Percentiles rank a stretch among this genome's conserved stretches.
phyloP scores from a whole-genome alignment of 2,797 vertebrate species.

The Arnoldichthys spilopterus region DNA sequence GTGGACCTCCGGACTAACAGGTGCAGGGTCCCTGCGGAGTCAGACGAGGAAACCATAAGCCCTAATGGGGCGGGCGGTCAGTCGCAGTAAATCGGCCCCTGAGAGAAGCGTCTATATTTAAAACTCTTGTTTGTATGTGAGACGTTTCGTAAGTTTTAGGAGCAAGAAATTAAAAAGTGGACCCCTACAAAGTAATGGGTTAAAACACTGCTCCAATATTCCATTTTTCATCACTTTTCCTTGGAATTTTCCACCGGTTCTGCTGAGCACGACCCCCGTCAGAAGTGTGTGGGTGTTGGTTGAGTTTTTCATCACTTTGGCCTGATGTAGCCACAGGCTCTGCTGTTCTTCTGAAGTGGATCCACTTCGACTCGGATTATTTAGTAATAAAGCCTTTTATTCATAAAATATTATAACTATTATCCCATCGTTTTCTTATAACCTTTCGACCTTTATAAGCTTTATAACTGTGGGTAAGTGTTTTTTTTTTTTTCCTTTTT shows the following conservation, averaged over 20 bases:
- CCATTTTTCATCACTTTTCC: background rate
- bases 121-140: slow-evolving; percentile 6
- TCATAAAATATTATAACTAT: too few species aligned
- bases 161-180: background rate
- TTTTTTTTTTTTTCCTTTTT: too few species aligned
- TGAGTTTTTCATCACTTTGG: background rate
- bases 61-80: slow-evolving; percentile 8
- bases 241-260: background rate
- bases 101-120: slow-evolving; percentile 20
- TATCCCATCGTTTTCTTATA: too few species aligned
- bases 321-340: background rate
- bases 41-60: slow-evolving; percentile 36
- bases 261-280: background rate
- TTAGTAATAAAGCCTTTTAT: too few species aligned
- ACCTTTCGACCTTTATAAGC: too few species aligned
- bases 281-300: too few species aligned
- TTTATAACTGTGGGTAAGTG: too few species aligned
- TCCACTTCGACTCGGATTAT: too few species aligned
- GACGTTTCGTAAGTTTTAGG: background rate
- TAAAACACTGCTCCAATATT: too few species aligned
- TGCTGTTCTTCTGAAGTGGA: background rate
- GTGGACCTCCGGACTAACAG: slow-evolving; percentile 67
- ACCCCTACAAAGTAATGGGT: background rate
- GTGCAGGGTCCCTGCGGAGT: slow-evolving; percentile 69
- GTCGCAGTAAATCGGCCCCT: slow-evolving; percentile 3